A percentile compares a stretch with the other conserved stretches of the same genome.
These are phyloP conservation scores for Polyodon spathula DNA, from an alignment of 2,113 vertebrate genomes.

Conservation along the genomic window DNA sequence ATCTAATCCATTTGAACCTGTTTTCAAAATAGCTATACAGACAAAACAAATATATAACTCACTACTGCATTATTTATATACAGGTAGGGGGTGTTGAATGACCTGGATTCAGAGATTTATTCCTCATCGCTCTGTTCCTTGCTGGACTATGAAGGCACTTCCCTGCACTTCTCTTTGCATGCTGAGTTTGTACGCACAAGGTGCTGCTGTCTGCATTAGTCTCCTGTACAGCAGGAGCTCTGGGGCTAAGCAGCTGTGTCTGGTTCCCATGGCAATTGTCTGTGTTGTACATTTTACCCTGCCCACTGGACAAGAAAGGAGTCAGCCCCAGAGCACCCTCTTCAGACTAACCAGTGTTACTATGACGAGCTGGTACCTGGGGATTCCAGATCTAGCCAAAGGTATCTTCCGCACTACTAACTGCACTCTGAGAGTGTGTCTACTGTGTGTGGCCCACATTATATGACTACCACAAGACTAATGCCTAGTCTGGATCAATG, in stretches of 20 bases:
- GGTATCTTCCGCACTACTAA: background rate
- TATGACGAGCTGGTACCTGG: too few species aligned
- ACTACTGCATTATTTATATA: too few species aligned
- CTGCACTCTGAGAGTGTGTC: too few species aligned
- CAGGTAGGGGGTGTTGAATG: too few species aligned
- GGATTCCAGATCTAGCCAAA: background rate
- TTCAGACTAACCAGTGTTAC: background rate
- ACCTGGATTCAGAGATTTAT: too few species aligned
- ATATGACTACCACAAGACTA: conserved; percentile 23
- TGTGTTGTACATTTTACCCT: conserved; percentile 25
- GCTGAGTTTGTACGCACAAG: background rate
- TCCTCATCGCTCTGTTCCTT: too few species aligned
- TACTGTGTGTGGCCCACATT: conserved; percentile 8
- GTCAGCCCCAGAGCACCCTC: background rate
- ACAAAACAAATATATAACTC: too few species aligned
- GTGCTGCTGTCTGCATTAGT: background rate
- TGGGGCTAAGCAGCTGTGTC: background rate
- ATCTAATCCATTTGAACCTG: too few species aligned
- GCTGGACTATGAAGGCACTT: background rate
- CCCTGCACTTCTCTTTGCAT: background rate
- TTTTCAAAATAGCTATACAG: too few species aligned
- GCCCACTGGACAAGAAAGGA: conserved; percentile 18
- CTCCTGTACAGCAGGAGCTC: background rate
- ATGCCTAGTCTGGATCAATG: conserved; percentile 47
- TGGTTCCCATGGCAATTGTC: conserved; percentile 26